Percentiles rank a stretch among this genome's conserved stretches.
Conservation (phyloP, 2,113 vertebrate genomes). For the Ptychochromis oligacanthus region DNA sequence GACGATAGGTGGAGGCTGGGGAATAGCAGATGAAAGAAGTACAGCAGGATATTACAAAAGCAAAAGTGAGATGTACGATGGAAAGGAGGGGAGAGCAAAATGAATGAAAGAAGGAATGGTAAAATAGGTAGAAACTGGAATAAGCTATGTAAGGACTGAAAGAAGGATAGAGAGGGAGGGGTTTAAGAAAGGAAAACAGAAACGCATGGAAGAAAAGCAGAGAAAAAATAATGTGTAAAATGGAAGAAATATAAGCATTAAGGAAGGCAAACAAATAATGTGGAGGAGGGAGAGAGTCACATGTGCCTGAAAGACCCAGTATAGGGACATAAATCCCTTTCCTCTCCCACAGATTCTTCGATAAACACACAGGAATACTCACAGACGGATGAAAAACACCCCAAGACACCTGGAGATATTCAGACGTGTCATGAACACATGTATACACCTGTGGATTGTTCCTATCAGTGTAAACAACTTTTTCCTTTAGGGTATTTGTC, state of each 20-base stretch:
- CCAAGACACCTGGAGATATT: conserved; percentile 12
- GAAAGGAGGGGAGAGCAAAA: background rate
- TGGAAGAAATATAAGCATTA: background rate
- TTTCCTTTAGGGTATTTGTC: background rate
- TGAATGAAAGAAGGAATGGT: background rate
- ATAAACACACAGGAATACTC: conserved; percentile 10
- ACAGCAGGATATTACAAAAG: background rate
- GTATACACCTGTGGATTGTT: background rate
- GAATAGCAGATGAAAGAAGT: background rate
- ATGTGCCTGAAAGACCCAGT: conserved; percentile 21
- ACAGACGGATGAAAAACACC: background rate
- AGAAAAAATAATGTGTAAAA: background rate
- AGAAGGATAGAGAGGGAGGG: background rate
- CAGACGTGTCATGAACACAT: conserved; percentile 18
- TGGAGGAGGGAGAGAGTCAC: conserved; percentile 4
- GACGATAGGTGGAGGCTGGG: background rate
- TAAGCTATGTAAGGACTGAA: background rate
- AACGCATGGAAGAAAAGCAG: background rate
- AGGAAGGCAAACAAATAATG: background rate
- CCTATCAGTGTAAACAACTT: background rate
- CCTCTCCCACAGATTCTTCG: background rate
- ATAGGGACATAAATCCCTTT: conserved; percentile 17
- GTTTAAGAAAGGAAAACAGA: background rate
- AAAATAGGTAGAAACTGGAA: background rate
- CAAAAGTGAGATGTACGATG: background rate